Evolutionary conservation across 2,113 vertebrate genomes (phyloP).

Genomic region (Aphyosemion australe): DNA sequence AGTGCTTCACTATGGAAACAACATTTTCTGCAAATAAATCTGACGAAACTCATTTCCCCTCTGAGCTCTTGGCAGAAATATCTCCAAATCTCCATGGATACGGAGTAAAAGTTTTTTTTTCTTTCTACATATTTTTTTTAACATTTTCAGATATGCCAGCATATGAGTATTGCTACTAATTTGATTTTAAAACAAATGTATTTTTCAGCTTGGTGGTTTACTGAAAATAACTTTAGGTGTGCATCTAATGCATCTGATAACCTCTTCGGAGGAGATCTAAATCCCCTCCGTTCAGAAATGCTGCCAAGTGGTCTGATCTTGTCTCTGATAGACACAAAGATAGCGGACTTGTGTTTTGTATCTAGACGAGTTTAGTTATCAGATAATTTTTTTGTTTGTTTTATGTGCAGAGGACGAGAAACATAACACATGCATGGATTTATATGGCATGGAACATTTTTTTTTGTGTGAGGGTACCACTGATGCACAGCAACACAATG

Average conservation of each 20-base stretch:
- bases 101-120: constrained; percentile 1
- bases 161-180: too few relatives aligned
- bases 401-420: neutral
- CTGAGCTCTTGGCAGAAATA: constrained; percentile 13
- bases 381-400: neutral
- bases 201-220: neutral
- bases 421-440: too few relatives aligned
- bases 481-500: too few relatives aligned
- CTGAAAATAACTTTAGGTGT: too few relatives aligned
- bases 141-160: too few relatives aligned
- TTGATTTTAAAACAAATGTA: too few relatives aligned
- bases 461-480: too few relatives aligned
- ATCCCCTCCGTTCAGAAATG: neutral
- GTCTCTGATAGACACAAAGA: neutral
- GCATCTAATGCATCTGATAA: neutral
- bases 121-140: neutral
- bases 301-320: neutral
- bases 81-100: constrained; percentile 49
- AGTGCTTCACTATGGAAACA: constrained; percentile 44
- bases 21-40: constrained; percentile 8
- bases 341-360: neutral
- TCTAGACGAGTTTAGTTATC: neutral
- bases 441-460: too few relatives aligned
- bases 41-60: neutral
- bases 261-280: neutral